These are phyloP conservation scores for Aphyosemion australe DNA, from an alignment of 2,113 vertebrate species.

Conservation along the genomic window DNA sequence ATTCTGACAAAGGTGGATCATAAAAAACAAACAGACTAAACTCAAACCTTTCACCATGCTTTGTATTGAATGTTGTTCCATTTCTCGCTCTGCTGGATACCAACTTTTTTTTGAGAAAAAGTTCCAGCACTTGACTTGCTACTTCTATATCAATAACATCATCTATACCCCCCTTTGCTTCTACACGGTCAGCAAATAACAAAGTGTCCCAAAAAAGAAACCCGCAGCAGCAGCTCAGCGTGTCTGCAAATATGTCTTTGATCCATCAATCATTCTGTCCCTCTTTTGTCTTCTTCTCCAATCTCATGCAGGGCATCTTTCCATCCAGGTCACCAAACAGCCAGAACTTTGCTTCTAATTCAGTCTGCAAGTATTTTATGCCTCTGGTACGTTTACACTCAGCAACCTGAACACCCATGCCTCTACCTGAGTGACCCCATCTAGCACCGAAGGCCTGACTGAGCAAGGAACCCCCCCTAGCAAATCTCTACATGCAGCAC, in stretches of 20 bases:
- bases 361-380: conserved; percentile 4
- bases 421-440: conserved; percentile 36
- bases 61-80: too few relatives aligned
- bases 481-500: conserved; percentile 16
- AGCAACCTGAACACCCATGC: conserved; percentile 19
- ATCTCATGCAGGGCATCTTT: conserved; percentile 10
- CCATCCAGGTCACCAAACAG: conserved; percentile 31
- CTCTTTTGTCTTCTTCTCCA: conserved; percentile 5
- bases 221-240: not conserved
- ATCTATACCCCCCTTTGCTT: not conserved
- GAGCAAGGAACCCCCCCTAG: conserved; percentile 11
- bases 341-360: conserved; percentile 32
- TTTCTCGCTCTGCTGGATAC: not conserved
- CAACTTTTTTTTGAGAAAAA: not conserved
- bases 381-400: conserved; percentile 9
- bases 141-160: not conserved
- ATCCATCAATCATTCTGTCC: conserved; percentile 2
- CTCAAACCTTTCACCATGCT: too few relatives aligned
- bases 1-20: too few relatives aligned
- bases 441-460: conserved; percentile 18
- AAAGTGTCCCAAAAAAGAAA: conserved; percentile 1
- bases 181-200: not conserved
- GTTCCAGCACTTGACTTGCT: not conserved
- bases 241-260: conserved; percentile 10
- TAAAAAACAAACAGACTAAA: too few relatives aligned